Evolutionary conservation across 2,113 vertebrate species (phyloP).

Genomic region (Perca fluviatilis): DNA sequence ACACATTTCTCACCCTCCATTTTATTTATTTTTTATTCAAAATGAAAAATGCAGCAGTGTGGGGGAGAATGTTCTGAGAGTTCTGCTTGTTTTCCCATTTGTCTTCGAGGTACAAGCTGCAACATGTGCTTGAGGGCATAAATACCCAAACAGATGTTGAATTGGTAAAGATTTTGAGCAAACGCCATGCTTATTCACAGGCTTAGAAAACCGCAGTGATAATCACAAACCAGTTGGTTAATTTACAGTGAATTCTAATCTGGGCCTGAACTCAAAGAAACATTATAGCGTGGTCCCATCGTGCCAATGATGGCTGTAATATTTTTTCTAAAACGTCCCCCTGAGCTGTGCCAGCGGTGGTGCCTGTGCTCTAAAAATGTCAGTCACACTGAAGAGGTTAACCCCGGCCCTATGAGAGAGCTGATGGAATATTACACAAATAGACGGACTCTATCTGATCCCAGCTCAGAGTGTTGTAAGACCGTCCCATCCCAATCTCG

Average conservation of each 20-base stretch:
- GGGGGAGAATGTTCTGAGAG: conserved; percentile 45
- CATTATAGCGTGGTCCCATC: conserved; percentile 62
- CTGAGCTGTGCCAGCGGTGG: conserved; percentile 62
- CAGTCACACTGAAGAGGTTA: conserved; percentile 82
- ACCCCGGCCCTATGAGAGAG: conserved; percentile 60
- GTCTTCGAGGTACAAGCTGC: conserved; percentile 57
- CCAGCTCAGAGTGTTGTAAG: conserved; percentile 74
- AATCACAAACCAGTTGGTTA: conserved; percentile 59
- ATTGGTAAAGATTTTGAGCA: conserved; percentile 57
- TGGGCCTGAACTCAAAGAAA: conserved; percentile 60
- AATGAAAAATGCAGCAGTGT: conserved; percentile 40
- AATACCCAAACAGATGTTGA: conserved; percentile 57
- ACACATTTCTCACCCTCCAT: conserved; percentile 38
- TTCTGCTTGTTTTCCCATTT: conserved; percentile 54
- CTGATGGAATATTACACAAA: conserved; percentile 81
- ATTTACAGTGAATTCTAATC: conserved; percentile 65
- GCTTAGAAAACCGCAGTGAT: conserved; percentile 51
- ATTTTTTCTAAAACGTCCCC: conserved; percentile 68
- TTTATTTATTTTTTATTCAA: conserved; percentile 24
- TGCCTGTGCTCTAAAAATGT: conserved; percentile 82
- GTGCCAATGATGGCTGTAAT: conserved; percentile 65
- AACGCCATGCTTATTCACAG: conserved; percentile 57
- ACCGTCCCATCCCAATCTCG: conserved; percentile 75
- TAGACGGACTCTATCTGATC: conserved; percentile 79
- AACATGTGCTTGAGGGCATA: conserved; percentile 51